Base-by-base conservation (phyloP, 2,888 invertebrate genomes). In the Ctenicera cuprea region DNA sequence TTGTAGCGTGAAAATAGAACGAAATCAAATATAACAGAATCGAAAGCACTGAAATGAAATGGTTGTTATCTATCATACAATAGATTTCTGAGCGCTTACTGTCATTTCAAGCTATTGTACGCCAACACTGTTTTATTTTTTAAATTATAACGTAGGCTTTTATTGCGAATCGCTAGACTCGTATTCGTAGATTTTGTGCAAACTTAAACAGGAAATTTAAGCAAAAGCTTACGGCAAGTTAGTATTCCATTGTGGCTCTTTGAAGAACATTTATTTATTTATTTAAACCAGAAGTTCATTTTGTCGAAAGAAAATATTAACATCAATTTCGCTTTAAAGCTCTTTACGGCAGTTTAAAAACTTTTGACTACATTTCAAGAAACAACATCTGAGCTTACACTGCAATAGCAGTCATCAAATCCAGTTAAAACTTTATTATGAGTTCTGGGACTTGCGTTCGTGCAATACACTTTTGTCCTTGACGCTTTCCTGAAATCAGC, bases 31-130 rank as follows among this genome's bases (percentile, higher is more conserved):
- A 9, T 5, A 12, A 50, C 12, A 3, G 54, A 54, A 26, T 54
- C 54, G 54, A 54, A 54, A n/a, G 20, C 30, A 22, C 30, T 54
- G 54, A 54, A 54, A 48, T 48, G 48, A 48, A 54, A 54, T 54
- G 30, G 54, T 22, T 30, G 33, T 54, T 54, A 54, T 54, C 30
- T 54, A 54, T 30, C 54, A n/a, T 7, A 54, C 54, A 54, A 54
- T 54, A 54, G 54, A 54, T 33, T 14, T 26, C 54, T 14, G 54
- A 54, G 33, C 30, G 54, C 12, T 54, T 54, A 54, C 54, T 14
- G 54, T 54, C 54, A 30, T 12, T 54, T 30, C 54, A 30, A 14
- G 26, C 54, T 22, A 54, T 54, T 54, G 54, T 48, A 18, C 0
- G 2, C 8, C 16, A 48, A 18, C 48, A 3, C 11, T 48, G 48